Evolutionary conservation across 1,140 invertebrate genomes (phyloP).

Genomic region (Heliconius hermathena): DNA sequence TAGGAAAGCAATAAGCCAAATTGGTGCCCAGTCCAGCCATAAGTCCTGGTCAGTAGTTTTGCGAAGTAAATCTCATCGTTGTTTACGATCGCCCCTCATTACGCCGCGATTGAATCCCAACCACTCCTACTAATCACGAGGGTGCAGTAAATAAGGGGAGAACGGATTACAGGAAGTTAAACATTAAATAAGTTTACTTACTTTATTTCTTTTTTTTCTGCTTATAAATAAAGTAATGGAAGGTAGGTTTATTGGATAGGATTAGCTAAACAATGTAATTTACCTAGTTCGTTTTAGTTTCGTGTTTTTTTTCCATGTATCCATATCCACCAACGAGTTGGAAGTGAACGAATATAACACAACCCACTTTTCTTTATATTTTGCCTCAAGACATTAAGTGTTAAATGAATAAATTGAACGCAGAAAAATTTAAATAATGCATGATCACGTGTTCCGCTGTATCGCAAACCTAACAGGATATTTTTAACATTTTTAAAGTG

Average conservation of each 20-base stretch:
- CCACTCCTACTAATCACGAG: slow-evolving; percentile 24
- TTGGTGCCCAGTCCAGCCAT: neutral
- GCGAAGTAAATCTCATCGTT: slow-evolving; percentile 14
- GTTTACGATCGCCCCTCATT: slow-evolving; percentile 29
- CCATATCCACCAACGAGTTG: too few species aligned
- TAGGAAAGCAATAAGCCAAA: neutral
- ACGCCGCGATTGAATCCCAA: slow-evolving; percentile 19
- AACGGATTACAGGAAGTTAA: neutral
- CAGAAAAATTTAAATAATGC: too few species aligned
- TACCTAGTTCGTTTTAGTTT: neutral
- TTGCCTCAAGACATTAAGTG: too few species aligned
- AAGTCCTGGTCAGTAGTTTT: neutral
- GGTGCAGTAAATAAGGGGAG: neutral
- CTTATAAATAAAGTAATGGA: neutral
- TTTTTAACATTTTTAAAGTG: too few species aligned
- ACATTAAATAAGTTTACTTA: neutral
- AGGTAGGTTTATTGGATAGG: neutral
- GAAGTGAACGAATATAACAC: too few species aligned
- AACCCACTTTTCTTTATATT: too few species aligned
- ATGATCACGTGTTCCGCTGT: too few species aligned
- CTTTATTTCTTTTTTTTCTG: neutral
- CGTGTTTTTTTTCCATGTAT: too few species aligned
- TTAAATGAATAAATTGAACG: too few species aligned
- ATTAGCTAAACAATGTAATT: neutral
- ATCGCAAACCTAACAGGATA: too few species aligned